Evolutionary conservation across 2,888 invertebrate genomes (phyloP).

Genomic region (Suillia variegata): DNA sequence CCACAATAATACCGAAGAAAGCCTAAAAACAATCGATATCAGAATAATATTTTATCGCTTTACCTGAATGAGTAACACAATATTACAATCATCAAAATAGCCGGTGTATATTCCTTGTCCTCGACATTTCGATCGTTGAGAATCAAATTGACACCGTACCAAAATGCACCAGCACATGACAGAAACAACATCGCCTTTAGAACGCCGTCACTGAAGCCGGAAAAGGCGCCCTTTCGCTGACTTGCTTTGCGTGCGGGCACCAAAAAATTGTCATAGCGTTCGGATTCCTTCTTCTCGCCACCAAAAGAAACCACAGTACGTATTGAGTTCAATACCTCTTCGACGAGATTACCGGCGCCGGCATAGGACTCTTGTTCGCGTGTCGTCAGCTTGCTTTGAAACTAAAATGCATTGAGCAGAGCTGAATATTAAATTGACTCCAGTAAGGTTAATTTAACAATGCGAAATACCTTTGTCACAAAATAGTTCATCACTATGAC

Average conservation of each 20-base stretch:
- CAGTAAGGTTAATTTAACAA: too few relatives aligned
- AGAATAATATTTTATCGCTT: too few relatives aligned
- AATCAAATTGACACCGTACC: slow-evolving; percentile 80
- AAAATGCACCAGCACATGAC: slow-evolving; percentile 78
- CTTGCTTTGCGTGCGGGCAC: slow-evolving; percentile 71
- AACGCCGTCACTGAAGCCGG: slow-evolving; percentile 72
- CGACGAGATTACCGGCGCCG: slow-evolving; percentile 76
- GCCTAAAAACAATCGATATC: too few relatives aligned
- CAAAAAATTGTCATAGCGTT: slow-evolving; percentile 66
- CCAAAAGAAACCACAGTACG: slow-evolving; percentile 81
- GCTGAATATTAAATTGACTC: background rate
- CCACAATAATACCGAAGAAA: slow-evolving; percentile 79
- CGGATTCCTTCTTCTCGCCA: slow-evolving; percentile 75
- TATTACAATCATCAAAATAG: slow-evolving; percentile 75
- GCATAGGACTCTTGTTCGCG: slow-evolving; percentile 75
- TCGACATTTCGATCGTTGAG: slow-evolving; percentile 67
- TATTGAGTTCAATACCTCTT: slow-evolving; percentile 75
- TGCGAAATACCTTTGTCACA: slow-evolving; percentile 74
- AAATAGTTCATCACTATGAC: slow-evolving; percentile 76
- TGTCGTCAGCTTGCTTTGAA: slow-evolving; percentile 71
- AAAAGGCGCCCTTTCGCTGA: slow-evolving; percentile 69
- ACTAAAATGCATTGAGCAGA: slow-evolving; percentile 57
- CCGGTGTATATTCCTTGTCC: slow-evolving; percentile 71
- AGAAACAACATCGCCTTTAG: slow-evolving; percentile 77
- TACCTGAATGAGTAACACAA: background rate